Percentiles rank a stretch among this genome's conserved stretches.
phyloP scores from a whole-genome alignment of 1,140 invertebrate genomes.

The Oppia nitens region DNA sequence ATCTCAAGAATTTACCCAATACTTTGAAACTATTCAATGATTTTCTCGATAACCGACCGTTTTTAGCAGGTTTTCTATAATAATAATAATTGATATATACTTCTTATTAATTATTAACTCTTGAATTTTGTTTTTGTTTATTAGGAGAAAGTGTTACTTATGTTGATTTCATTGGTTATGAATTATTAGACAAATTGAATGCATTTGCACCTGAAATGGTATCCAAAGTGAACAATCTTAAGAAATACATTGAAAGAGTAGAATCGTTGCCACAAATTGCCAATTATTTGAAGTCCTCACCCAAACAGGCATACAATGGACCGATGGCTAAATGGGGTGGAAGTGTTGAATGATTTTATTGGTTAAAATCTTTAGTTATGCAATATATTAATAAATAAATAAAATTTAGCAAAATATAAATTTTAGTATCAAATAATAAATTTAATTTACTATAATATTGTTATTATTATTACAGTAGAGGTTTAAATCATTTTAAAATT shows the following conservation, averaged over 20 bases:
- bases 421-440: no score
- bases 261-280: conserved; percentile 2
- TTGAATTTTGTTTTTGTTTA: conserved; percentile 24
- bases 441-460: no score
- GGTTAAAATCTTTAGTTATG: no score
- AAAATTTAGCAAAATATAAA: no score
- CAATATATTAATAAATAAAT: no score
- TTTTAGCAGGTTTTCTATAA: conserved; percentile 26
- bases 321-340: conserved; percentile 1
- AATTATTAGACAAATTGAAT: conserved; percentile 31
- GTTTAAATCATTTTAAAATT: no score
- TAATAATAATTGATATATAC: background rate
- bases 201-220: conserved; percentile 26
- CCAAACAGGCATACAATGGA: background rate
- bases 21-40: conserved; percentile 25
- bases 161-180: conserved; percentile 36
- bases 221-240: background rate
- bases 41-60: conserved; percentile 30
- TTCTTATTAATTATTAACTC: background rate
- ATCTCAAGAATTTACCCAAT: conserved; percentile 22
- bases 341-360: no score
- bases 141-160: conserved; percentile 32
- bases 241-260: background rate
- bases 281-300: conserved; percentile 17
- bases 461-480: no score